These are phyloP conservation scores for Drosophila parabipectinata DNA, from an alignment of 1,140 invertebrate species.

Conservation along the genomic window DNA sequence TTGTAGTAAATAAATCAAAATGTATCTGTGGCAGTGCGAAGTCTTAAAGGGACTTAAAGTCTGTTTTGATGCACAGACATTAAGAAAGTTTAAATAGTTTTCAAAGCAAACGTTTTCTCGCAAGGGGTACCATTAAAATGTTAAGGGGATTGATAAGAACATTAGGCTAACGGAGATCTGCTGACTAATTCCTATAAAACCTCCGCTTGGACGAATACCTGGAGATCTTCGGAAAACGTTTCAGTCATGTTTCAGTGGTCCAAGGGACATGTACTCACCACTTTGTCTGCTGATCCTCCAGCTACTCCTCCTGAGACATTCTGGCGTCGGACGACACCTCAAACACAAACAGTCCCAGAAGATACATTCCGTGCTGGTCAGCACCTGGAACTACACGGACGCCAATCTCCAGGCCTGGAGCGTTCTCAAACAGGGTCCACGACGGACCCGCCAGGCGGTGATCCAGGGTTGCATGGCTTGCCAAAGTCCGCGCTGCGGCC, in stretches of 20 bases:
- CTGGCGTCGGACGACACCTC: not conserved
- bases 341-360: not conserved
- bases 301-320: not conserved
- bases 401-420: slow-evolving; percentile 38
- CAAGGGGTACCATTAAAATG: not conserved
- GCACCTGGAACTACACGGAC: slow-evolving; percentile 38
- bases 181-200: not conserved
- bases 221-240: not conserved
- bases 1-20: slow-evolving; percentile 56
- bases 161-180: not conserved
- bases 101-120: not conserved
- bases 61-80: not conserved
- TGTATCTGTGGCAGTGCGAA: slow-evolving; percentile 13
- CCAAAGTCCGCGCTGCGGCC: slow-evolving; percentile 19
- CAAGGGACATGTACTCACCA: slow-evolving; percentile 9
- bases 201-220: not conserved
- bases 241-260: slow-evolving; percentile 21
- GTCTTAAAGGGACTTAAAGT: not conserved
- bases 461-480: slow-evolving; percentile 31
- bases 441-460: slow-evolving; percentile 23
- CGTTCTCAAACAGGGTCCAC: slow-evolving; percentile 4
- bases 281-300: slow-evolving; percentile 11
- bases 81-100: not conserved
- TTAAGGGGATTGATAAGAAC: not conserved
- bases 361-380: slow-evolving; percentile 17